Evolutionary conservation across 2,797 vertebrate species (phyloP).

Genomic region (Cichlasoma orientale): DNA sequence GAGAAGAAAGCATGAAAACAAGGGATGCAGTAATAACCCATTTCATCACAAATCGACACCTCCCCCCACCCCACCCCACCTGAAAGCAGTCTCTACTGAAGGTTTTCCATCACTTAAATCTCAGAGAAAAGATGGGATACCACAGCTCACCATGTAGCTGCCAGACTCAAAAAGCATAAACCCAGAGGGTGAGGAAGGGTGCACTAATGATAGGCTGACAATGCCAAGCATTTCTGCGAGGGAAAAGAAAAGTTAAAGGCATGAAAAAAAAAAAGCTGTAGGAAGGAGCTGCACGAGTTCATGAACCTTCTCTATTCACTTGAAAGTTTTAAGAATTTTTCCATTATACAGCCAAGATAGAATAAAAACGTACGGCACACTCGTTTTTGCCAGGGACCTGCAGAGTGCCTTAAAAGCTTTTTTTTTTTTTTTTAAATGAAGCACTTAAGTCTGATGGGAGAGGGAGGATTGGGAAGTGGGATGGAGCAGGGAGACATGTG

Average conservation of each 20-base stretch:
- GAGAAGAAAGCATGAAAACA: constrained; percentile 53
- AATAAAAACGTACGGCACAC: constrained; percentile 34
- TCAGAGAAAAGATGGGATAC: constrained; percentile 12
- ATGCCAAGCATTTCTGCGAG: constrained; percentile 15
- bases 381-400: constrained; percentile 30
- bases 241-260: constrained; percentile 27
- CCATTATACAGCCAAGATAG: constrained; percentile 36
- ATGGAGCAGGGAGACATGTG: constrained; percentile 4
- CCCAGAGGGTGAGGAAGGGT: constrained; percentile 3
- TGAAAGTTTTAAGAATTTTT: constrained; percentile 27
- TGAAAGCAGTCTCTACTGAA: constrained; percentile 48
- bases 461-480: not conserved
- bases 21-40: constrained; percentile 51
- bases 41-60: constrained; percentile 62
- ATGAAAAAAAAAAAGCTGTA: constrained; percentile 20
- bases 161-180: constrained; percentile 37
- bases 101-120: constrained; percentile 27
- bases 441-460: constrained; percentile 5
- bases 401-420: constrained; percentile 28
- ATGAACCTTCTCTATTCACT: constrained; percentile 9
- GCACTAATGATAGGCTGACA: constrained; percentile 53
- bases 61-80: constrained; percentile 52
- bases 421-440: not conserved
- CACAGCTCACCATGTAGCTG: constrained; percentile 15
- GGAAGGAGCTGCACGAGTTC: constrained; percentile 22